These are phyloP conservation scores for Hyppa rectilinea DNA, from an alignment of 2,888 invertebrate genomes.

Conservation along the genomic window DNA sequence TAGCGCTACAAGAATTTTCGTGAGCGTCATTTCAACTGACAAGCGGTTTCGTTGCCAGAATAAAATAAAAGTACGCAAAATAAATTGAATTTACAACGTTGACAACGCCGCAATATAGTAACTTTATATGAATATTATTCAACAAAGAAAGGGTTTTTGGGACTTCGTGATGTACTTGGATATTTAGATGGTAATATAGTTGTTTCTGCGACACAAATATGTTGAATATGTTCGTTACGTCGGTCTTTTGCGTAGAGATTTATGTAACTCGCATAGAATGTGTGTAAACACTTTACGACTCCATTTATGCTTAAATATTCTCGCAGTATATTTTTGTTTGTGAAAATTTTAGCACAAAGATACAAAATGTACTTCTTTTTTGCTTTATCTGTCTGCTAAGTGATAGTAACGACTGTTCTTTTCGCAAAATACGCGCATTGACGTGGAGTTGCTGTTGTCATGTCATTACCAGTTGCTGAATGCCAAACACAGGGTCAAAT, in stretches of 20 bases:
- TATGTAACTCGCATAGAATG: constrained; percentile 47
- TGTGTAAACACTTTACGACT: constrained; percentile 43
- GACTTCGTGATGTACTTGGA: constrained; percentile 27
- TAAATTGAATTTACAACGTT: constrained; percentile 55
- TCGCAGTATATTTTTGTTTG: background rate
- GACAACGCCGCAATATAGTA: constrained; percentile 45
- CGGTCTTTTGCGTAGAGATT: constrained; percentile 38
- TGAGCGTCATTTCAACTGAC: constrained; percentile 31
- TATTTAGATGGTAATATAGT: constrained; percentile 57
- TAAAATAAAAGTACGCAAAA: constrained; percentile 45
- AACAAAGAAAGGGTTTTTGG: constrained; percentile 48
- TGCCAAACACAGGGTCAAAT: no score
- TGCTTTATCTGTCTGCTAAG: no score
- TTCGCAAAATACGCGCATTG: no score
- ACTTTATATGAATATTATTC: constrained; percentile 58
- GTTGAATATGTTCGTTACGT: constrained; percentile 40
- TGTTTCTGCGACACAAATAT: constrained; percentile 45
- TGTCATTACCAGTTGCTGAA: no score
- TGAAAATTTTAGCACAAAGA: background rate
- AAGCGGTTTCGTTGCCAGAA: constrained; percentile 23
- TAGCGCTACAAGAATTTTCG: constrained; percentile 17
- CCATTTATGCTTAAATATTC: constrained; percentile 18
- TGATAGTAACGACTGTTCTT: no score
- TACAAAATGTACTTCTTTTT: background rate
- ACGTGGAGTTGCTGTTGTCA: no score